A percentile compares a stretch with the other conserved stretches of the same genome.
Evolutionary conservation across 1,140 invertebrate genomes (phyloP).

Genomic region (Sycophila sp.): DNA sequence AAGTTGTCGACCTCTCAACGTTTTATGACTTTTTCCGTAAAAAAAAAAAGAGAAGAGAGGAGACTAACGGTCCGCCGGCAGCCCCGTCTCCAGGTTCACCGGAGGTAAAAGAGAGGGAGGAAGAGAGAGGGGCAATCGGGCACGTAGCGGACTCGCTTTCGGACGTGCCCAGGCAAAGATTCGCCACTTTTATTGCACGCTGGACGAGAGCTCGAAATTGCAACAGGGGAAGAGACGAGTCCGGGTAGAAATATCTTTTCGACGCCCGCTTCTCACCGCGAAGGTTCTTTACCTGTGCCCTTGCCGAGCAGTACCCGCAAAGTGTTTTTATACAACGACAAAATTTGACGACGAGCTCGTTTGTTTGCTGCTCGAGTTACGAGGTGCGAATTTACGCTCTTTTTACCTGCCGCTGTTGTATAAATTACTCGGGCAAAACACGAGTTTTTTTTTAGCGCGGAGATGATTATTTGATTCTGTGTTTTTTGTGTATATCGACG

Average conservation of each 20-base stretch:
- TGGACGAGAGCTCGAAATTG: conserved; percentile 17
- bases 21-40: conserved; percentile 58
- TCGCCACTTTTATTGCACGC: conserved; percentile 55
- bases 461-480: too few relatives aligned
- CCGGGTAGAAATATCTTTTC: background rate
- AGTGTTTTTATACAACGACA: too few relatives aligned
- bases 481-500: too few relatives aligned
- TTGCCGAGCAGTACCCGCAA: too few relatives aligned
- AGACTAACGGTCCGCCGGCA: conserved; percentile 51
- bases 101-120: conserved; percentile 7
- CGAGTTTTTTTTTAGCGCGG: too few relatives aligned
- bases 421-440: too few relatives aligned
- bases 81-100: background rate
- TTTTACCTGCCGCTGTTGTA: too few relatives aligned
- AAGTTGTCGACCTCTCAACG: conserved; percentile 30
- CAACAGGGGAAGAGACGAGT: background rate
- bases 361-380: too few relatives aligned
- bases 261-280: background rate
- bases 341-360: too few relatives aligned
- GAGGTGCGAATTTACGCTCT: too few relatives aligned
- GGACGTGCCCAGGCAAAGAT: conserved; percentile 54
- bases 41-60: conserved; percentile 44
- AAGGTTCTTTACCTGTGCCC: conserved; percentile 16
- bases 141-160: conserved; percentile 43
- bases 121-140: background rate